Evolutionary conservation across 2,888 invertebrate genomes (phyloP), one percentile per base, ranked within the genome.

Genomic region (Odiellus spinosus): DNA sequence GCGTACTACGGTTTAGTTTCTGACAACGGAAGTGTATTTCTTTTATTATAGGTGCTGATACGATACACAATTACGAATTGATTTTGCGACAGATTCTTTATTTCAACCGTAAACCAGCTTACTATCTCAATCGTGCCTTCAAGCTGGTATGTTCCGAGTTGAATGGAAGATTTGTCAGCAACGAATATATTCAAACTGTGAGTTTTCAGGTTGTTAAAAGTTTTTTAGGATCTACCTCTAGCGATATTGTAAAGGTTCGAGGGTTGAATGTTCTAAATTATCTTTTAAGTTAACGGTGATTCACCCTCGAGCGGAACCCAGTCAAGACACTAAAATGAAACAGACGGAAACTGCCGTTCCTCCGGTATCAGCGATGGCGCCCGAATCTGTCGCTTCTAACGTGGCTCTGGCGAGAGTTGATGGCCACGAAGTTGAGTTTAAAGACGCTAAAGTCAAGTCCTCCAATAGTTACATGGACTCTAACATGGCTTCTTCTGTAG

Each of bases 21-120:
- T n/a, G n/a, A n/a, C n/a, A n/a, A n/a, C n/a, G n/a, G n/a, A n/a
- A n/a, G 26, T 26, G 26, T 26, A 4, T 26, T 8, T 26, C 26
- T 6, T 19, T 15, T 33, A 17, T 11, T n/a, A 15, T 19, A 56
- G 56, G 56, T n/a, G 53, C 55, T 15, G 56, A 56, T 41, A 55
- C 53, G 6, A 56, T 56, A 51, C 55, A 53, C 36, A 55, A 55
- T 33, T 56, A 56, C 40, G 53, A 56, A 44, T 57, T 68, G 62
- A 69, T 77, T 40, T 71, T 88, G 42, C 74, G 81, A 26, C 52
- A 56, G 45, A 53, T 58, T 21, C 50, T 54, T 58, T 98, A 96
- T 71, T 87, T 86, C 64, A 95, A 96, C 71, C 83, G 83, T 61
- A 88, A 93, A 64, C 93, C 95, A 3, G 91, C 91, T 10, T 90